Conservation (phyloP, 2,888 invertebrate genomes). For the Eupsilia transversa region DNA sequence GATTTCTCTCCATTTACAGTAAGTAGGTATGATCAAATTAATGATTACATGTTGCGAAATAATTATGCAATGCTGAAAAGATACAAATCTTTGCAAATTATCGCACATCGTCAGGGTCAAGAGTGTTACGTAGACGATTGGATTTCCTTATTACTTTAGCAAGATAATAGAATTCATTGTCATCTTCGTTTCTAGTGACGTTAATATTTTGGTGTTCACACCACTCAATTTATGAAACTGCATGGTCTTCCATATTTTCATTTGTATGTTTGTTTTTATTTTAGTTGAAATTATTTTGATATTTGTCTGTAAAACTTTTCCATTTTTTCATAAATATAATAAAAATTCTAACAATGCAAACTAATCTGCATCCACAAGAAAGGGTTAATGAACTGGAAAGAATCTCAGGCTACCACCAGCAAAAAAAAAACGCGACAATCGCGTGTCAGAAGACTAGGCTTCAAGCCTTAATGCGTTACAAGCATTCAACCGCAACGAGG, state of each 20-base stretch:
- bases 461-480: constrained; percentile 49
- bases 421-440: constrained; percentile 40
- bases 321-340: too few species aligned
- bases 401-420: constrained; percentile 23
- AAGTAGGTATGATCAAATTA: not conserved
- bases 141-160: constrained; percentile 43
- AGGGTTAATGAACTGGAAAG: constrained; percentile 31
- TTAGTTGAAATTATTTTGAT: not conserved
- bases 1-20: too few species aligned
- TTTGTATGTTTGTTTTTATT: not conserved
- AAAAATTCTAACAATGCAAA: not conserved
- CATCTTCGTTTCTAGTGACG: constrained; percentile 15
- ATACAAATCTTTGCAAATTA: constrained; percentile 42
- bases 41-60: constrained; percentile 28
- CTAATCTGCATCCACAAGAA: constrained; percentile 1
- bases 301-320: too few species aligned
- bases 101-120: constrained; percentile 50
- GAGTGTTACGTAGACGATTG: constrained; percentile 1
- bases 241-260: constrained; percentile 22
- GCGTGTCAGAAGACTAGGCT: constrained; percentile 55
- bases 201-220: constrained; percentile 30
- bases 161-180: constrained; percentile 50
- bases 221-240: not conserved
- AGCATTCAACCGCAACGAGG: constrained; percentile 55
- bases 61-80: constrained; percentile 6